Conservation (phyloP, 92 coral and sea anemone species). For the Meandrina meandrites region DNA sequence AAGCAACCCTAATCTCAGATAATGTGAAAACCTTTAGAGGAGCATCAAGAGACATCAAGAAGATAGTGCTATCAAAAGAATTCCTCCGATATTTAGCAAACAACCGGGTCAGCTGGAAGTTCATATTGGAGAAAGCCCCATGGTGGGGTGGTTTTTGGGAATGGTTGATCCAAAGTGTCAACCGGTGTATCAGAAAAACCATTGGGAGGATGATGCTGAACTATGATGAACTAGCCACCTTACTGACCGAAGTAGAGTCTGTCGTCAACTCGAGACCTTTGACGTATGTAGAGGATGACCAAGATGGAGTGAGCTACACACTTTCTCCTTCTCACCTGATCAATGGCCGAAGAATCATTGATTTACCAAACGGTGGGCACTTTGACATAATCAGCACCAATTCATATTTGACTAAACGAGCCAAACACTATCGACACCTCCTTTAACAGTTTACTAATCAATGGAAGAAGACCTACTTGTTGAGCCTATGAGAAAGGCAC, state of each 20-base stretch:
- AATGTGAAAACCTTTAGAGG: slow-evolving; percentile 41
- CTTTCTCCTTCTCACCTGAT: slow-evolving; percentile 42
- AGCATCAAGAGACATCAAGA: slow-evolving; percentile 35
- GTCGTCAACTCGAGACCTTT: slow-evolving; percentile 28
- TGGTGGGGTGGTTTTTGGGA: slow-evolving; percentile 51
- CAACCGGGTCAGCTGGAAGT: slow-evolving; percentile 40
- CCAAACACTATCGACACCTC: slow-evolving; percentile 25
- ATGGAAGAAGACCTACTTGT: slow-evolving; percentile 27
- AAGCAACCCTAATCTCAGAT: slow-evolving; percentile 49
- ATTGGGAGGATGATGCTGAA: background rate
- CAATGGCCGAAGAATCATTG: slow-evolving; percentile 38
- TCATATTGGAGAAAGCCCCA: slow-evolving; percentile 45
- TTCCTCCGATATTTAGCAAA: slow-evolving; percentile 15
- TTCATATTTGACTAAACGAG: slow-evolving; percentile 35
- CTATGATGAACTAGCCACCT: background rate
- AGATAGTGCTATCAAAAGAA: slow-evolving; percentile 38
- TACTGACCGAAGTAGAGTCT: background rate
- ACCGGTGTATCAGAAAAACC: background rate
- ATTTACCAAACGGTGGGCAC: slow-evolving; percentile 27
- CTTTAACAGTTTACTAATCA: slow-evolving; percentile 23
- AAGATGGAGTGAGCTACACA: slow-evolving; percentile 40
- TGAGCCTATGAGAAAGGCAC: slow-evolving; percentile 22
- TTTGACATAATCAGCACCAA: slow-evolving; percentile 48
- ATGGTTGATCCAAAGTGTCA: background rate
- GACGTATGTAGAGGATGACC: slow-evolving; percentile 47